Evolutionary conservation across 1,140 invertebrate species (phyloP).

Genomic region (Calycopis cecrops): DNA sequence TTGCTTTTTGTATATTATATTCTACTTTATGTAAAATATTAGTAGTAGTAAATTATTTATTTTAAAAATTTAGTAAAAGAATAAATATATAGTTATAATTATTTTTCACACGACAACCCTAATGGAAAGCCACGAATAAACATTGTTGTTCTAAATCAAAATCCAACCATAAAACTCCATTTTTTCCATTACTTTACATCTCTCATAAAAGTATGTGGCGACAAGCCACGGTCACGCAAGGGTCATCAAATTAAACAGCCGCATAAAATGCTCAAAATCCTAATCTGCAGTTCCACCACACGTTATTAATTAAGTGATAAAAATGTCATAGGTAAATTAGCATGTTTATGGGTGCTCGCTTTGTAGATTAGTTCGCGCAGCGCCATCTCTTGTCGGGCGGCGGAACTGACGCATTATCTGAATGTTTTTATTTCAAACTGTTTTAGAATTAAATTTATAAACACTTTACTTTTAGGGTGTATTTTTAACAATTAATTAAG

Average conservation of each 20-base stretch:
- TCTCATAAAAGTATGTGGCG: slow-evolving; percentile 61
- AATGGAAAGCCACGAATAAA: slow-evolving; percentile 25
- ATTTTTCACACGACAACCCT: neutral
- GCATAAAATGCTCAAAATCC: slow-evolving; percentile 65
- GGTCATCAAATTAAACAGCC: slow-evolving; percentile 64
- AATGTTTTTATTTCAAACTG: too few species aligned
- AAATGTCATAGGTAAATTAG: slow-evolving; percentile 66
- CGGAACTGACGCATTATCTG: too few species aligned
- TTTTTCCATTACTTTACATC: slow-evolving; percentile 70
- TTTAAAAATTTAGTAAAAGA: too few species aligned
- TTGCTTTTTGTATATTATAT: too few species aligned
- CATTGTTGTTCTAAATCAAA: slow-evolving; percentile 53
- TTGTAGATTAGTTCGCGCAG: slow-evolving; percentile 31
- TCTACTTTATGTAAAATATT: too few species aligned
- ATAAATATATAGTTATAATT: too few species aligned
- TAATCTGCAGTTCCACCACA: slow-evolving; percentile 48
- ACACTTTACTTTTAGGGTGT: too few species aligned
- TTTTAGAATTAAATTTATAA: too few species aligned
- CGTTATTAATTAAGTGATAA: slow-evolving; percentile 73
- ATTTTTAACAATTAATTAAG: too few species aligned
- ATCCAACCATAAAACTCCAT: slow-evolving; percentile 43
- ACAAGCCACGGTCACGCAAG: slow-evolving; percentile 54
- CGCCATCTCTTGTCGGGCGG: slow-evolving; percentile 26
- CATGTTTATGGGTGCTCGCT: slow-evolving; percentile 56
- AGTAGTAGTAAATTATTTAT: too few species aligned